These are phyloP conservation scores for Anthopleura xanthogrammica DNA, from an alignment of 92 coral and sea anemone genomes.

Conservation along the genomic window DNA sequence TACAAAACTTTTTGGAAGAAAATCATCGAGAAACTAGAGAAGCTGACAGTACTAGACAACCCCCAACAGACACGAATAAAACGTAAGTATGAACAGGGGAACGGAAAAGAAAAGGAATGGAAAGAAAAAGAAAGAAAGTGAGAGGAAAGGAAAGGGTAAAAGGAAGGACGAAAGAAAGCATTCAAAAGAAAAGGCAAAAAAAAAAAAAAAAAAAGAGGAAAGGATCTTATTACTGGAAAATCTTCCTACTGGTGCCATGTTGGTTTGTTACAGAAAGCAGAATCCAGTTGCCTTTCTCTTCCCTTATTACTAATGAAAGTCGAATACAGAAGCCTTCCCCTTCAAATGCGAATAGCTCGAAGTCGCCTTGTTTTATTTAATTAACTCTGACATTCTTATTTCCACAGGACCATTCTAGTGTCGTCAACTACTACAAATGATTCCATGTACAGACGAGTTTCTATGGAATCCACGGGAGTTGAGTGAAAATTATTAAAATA, in stretches of 20 bases:
- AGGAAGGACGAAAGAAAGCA: no score
- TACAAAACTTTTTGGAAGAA: constrained; percentile 57
- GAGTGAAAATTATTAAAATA: constrained; percentile 20
- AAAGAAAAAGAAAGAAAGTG: no score
- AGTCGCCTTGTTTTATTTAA: background rate
- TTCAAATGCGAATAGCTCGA: no score
- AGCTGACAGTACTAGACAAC: background rate
- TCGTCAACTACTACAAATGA: constrained; percentile 36
- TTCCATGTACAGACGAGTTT: constrained; percentile 33
- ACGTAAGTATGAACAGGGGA: background rate
- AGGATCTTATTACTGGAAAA: no score
- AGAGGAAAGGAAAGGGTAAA: no score
- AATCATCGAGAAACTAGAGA: constrained; percentile 23
- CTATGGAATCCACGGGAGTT: constrained; percentile 62
- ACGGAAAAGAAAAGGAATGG: no score
- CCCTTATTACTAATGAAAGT: background rate
- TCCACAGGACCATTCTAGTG: constrained; percentile 8
- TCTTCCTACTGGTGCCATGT: no score
- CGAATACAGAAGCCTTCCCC: background rate
- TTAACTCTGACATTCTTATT: background rate
- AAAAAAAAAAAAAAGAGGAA: no score
- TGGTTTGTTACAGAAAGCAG: no score
- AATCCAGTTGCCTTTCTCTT: background rate
- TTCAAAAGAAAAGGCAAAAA: no score
- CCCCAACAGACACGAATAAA: background rate